phyloP scores from a whole-genome alignment of 2,113 vertebrate genomes.

The Columbina picui region DNA sequence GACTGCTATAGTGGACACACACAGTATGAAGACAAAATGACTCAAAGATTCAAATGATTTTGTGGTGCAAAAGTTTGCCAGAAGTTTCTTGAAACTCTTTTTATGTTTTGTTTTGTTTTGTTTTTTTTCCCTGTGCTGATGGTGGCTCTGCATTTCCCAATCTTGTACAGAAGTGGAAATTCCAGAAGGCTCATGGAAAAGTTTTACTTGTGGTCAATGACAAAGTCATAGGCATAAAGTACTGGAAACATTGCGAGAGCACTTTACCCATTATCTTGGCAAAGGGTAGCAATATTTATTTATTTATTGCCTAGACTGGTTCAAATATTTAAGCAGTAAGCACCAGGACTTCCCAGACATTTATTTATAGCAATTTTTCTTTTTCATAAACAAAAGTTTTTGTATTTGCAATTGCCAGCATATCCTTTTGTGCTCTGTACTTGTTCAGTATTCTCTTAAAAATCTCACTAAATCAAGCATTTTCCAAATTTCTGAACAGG shows the following conservation, averaged over 20 bases:
- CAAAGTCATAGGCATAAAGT: background rate
- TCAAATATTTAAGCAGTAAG: background rate
- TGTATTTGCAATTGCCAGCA: background rate
- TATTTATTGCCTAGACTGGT: background rate
- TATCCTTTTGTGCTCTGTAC: background rate
- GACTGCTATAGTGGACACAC: background rate
- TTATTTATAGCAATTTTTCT: background rate
- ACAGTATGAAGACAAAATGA: background rate
- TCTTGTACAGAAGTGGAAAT: slow-evolving; percentile 25
- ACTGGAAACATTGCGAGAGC: slow-evolving; percentile 28
- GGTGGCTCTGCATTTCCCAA: background rate
- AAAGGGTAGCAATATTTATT: slow-evolving; percentile 6
- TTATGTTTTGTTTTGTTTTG: too few relatives aligned
- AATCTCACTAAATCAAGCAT: background rate
- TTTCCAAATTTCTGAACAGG: background rate
- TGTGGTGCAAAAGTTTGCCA: background rate
- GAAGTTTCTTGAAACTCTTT: background rate
- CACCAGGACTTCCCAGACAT: background rate
- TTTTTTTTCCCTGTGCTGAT: background rate
- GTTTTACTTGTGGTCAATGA: slow-evolving; percentile 50
- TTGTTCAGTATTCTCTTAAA: background rate
- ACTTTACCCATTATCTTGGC: background rate
- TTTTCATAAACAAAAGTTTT: background rate
- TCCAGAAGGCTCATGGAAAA: slow-evolving; percentile 34
- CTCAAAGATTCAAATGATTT: background rate